Percentiles rank a stretch among this genome's conserved stretches.
Conservation (phyloP, 1,140 invertebrate genomes). For the Uloborus diversus region DNA sequence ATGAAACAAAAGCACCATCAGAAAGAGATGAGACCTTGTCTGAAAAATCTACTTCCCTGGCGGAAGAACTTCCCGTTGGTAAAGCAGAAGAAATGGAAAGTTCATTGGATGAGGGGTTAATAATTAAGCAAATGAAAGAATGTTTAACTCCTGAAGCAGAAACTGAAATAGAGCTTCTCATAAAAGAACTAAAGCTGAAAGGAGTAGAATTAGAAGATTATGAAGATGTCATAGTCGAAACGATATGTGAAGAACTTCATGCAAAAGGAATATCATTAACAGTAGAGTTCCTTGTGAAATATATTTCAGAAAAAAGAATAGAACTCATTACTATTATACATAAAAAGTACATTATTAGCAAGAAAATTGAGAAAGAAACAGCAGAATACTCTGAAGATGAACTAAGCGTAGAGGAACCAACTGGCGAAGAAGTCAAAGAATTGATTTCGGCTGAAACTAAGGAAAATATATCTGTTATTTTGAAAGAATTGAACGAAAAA, state of each 20-base stretch:
- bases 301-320: conserved; percentile 5
- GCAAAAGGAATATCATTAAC: not conserved
- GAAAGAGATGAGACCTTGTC: not conserved
- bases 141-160: not conserved
- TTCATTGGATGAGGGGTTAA: not conserved
- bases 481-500: not conserved
- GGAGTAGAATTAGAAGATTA: not conserved
- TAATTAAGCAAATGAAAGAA: not conserved
- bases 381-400: not conserved
- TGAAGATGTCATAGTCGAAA: conserved; percentile 16
- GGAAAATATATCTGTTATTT: not conserved
- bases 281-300: not conserved
- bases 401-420: not conserved
- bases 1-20: not conserved
- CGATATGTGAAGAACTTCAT: not conserved
- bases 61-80: not conserved
- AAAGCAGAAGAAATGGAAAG: not conserved
- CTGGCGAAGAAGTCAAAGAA: not conserved
- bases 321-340: not conserved
- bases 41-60: not conserved
- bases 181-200: conserved; percentile 9
- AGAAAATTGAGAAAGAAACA: not conserved
- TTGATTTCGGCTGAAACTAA: not conserved
- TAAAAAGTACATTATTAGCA: not conserved
- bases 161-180: not conserved